phyloP scores from a whole-genome alignment of 2,888 invertebrate species.

The Parnassius apollo region DNA sequence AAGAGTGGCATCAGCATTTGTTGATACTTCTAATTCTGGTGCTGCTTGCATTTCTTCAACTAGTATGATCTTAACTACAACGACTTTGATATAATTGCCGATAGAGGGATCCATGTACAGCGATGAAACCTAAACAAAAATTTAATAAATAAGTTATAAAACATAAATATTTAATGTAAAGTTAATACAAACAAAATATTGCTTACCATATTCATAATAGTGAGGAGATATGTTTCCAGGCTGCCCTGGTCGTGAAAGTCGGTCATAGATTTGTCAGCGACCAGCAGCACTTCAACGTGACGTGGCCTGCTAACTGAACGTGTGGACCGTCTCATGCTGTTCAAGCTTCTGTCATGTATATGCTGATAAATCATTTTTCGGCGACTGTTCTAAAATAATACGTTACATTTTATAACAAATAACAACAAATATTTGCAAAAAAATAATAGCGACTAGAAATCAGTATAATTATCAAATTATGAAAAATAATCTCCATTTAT shows the following conservation, averaged over 20 bases:
- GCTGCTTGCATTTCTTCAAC: constrained; percentile 84
- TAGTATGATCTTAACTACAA: constrained; percentile 92
- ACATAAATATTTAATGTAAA: no score
- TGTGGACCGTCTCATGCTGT: constrained; percentile 44
- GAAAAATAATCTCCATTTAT: no score
- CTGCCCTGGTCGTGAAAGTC: constrained; percentile 92
- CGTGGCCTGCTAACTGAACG: constrained; percentile 88
- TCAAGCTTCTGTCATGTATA: constrained; percentile 31
- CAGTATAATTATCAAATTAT: no score
- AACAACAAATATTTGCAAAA: no score
- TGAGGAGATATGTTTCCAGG: constrained; percentile 91
- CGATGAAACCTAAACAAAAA: constrained; percentile 82
- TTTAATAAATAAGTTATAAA: not conserved
- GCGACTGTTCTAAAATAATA: constrained; percentile 48
- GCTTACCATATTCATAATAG: constrained; percentile 95
- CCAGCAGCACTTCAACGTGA: constrained; percentile 92
- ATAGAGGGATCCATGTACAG: constrained; percentile 94
- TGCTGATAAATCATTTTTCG: constrained; percentile 28
- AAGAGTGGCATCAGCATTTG: constrained; percentile 91
- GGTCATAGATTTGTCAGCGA: constrained; percentile 93
- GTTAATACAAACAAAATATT: not conserved
- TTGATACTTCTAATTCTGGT: constrained; percentile 86
- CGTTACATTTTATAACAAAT: constrained; percentile 1
- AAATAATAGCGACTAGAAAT: no score
- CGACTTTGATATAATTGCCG: constrained; percentile 94